Base-by-base conservation (phyloP, 2,113 vertebrate genomes). In the Amphilophus citrinellus region DNA sequence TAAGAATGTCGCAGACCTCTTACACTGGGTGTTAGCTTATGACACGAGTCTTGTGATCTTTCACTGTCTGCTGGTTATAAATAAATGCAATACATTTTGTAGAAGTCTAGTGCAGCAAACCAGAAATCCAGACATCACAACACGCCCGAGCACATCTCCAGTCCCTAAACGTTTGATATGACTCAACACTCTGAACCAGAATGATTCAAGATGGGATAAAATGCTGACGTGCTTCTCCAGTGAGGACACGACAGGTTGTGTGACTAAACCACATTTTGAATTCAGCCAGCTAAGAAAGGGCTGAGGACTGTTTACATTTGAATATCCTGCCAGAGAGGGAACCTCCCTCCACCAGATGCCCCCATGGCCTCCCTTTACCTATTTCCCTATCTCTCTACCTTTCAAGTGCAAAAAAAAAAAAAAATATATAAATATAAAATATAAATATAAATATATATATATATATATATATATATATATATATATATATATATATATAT, bases 221-320 rank as follows among this genome's bases (percentile, higher is more conserved):
- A 88, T 57, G 82, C 88, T 89, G 84, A 91, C 30, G 2, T 42
- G 63, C 61, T 58, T 61, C 83, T 56, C 35, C 18, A 8, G 27
- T 27, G 13, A 80, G 58, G 42, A 59, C 84, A 76, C 17, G 2
- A 50, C 71, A 85, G 62, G 65, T 79, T 87, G 65, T 65, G 37
- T 27, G 58, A 83, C 61, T 85, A 84, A 76, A 62, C 68, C 57
- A 85, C 63, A 88, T 87, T 87, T 91, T 84, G 22, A 77, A 42
- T 1, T 35, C 68, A 35, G 63, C 56, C 27, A 86, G 86, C 81
- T 83, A 84, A 91, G 83, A 88, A 84, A 58, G 42, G 85, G 30
- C 77, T 2, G 6, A 2, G 11, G 68, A 88, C 93, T 95, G 93
- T 95, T 95, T 95, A 95, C 92, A 92, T 93, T 90, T 89, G 84